Evolutionary conservation across 2,888 invertebrate genomes (phyloP).

Genomic region (Pristionchus exspectatus): DNA sequence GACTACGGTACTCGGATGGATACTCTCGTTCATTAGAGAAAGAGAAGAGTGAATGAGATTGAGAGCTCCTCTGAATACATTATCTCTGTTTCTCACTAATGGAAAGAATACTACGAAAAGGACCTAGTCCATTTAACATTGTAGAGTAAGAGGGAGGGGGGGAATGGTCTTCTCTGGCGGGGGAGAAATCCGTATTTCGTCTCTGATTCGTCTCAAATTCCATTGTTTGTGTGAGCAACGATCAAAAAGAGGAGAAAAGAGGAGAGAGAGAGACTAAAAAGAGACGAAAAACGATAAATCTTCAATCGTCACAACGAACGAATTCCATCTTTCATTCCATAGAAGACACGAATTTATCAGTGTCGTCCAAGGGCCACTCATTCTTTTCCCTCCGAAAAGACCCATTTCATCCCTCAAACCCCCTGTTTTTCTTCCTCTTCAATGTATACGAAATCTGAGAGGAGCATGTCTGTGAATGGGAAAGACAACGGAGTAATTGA

Average conservation of each 20-base stretch:
- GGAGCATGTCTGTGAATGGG: neutral
- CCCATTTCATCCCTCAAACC: neutral
- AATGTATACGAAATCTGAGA: neutral
- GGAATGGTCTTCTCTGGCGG: neutral
- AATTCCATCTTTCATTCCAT: neutral
- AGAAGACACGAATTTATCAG: neutral
- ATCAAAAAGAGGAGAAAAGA: neutral
- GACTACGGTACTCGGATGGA: neutral
- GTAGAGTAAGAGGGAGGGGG: neutral
- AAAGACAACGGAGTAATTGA: neutral
- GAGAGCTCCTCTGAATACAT: neutral
- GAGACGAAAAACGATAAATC: constrained; percentile 14
- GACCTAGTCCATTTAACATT: neutral
- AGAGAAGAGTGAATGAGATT: neutral
- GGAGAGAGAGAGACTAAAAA: neutral
- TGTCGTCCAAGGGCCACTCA: neutral
- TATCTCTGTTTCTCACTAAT: neutral
- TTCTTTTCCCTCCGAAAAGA: neutral
- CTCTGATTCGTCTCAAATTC: constrained; percentile 5
- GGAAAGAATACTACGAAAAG: neutral
- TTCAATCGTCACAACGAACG: neutral
- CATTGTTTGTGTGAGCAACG: neutral
- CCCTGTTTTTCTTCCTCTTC: neutral
- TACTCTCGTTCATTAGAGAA: neutral
- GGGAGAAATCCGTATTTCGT: neutral